Evolutionary conservation across 2,888 invertebrate species (phyloP), one percentile per base, ranked within the genome.

Genomic region (Dasypogon diadema): DNA sequence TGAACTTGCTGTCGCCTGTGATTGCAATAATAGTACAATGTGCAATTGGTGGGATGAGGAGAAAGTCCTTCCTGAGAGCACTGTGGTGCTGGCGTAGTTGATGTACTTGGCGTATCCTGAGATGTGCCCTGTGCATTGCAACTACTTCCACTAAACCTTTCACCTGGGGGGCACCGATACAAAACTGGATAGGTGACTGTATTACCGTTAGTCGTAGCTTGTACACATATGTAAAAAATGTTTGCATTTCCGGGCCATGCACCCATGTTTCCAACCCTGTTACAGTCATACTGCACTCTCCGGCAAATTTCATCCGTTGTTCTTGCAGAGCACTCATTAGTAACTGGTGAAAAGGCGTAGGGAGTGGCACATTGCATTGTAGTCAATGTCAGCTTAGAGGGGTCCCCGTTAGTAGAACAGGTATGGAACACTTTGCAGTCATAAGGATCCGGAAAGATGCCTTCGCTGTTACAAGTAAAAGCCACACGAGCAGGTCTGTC

Each of bases 311-410:
- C 46, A 46, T 58, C 58, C 42, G 22, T 2, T 10, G 14, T 22
- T 2, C 18, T 48, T 0, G 22, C 21, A 1, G 58, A 42, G 24
- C 74, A 74, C 4, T 56, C 56, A 22, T 22, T 42, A n/a, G 74
- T 42, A 1, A 24, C 58, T 1, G 18, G n/a, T 16, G 74, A 74
- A 46, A 74, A 74, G 0, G 74, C 74, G 1, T 79, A 14, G 3
- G 58, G 58, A 24, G 24, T 58, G 6, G 78, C 2, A 81, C 82
- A 24, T 79, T 80, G 72, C 79, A 46, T 21, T 16, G 24, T 63
- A 0, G 12, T 63, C 18, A 18, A 12, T 12, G 42, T 18, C 18
- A 37, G 34, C 42, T 63, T 34, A 4, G 37, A 54, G 18, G 8
- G 3, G 4, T 54, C 6, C 3, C 21, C 10, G 21, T 10, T 22